These are phyloP conservation scores for Thalassoma bifasciatum DNA, from an alignment of 2,113 vertebrate genomes.

Conservation along the genomic window DNA sequence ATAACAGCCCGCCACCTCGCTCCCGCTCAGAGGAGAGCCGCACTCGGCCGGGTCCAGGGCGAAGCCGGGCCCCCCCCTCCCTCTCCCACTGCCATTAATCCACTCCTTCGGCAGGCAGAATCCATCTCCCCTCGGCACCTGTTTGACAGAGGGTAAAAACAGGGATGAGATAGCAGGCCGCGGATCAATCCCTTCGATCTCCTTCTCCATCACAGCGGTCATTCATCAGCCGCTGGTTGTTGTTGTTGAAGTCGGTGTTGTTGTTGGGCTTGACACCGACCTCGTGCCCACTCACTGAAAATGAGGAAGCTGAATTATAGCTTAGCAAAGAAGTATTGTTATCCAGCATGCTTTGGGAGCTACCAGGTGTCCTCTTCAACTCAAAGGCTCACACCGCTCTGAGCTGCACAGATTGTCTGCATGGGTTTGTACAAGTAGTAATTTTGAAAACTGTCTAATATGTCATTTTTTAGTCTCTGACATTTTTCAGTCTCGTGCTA, in stretches of 20 bases:
- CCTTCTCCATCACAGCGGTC: constrained; percentile 72
- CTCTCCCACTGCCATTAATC: constrained; percentile 78
- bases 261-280: constrained; percentile 60
- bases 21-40: constrained; percentile 63
- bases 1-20: constrained; percentile 68
- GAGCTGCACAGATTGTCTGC: no score
- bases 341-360: background rate
- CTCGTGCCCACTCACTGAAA: constrained; percentile 22
- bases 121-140: constrained; percentile 82
- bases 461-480: no score
- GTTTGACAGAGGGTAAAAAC: constrained; percentile 85
- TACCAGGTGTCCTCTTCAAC: background rate
- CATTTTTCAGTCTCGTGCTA: no score
- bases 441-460: no score
- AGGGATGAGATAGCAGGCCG: constrained; percentile 79
- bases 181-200: constrained; percentile 84
- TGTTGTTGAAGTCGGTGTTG: constrained; percentile 69
- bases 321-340: constrained; percentile 2
- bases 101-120: constrained; percentile 80
- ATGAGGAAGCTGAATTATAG: constrained; percentile 42
- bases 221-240: constrained; percentile 79
- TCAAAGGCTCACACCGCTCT: background rate
- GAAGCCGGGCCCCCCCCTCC: constrained; percentile 33
- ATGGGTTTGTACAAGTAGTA: no score
- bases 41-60: constrained; percentile 48